These are phyloP conservation scores for Drosophila yooni DNA, from an alignment of 2,888 invertebrate species.

Conservation along the genomic window DNA sequence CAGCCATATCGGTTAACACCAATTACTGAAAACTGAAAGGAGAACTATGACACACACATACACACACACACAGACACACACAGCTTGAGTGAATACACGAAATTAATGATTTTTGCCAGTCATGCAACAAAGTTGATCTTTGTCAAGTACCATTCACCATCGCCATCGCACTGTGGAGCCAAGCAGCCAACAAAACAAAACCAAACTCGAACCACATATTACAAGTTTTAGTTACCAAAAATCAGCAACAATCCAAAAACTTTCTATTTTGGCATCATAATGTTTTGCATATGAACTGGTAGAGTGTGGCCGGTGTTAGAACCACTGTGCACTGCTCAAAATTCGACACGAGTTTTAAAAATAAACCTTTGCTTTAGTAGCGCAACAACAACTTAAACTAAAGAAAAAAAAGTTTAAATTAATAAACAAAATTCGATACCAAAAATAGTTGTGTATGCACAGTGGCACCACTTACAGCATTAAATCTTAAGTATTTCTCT, in stretches of 20 bases:
- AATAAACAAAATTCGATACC: constrained; percentile 14
- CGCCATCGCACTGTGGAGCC: constrained; percentile 37
- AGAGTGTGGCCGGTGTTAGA: background rate
- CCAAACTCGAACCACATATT: background rate
- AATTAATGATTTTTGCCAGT: constrained; percentile 24
- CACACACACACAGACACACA: constrained; percentile 1
- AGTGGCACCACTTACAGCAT: constrained; percentile 24
- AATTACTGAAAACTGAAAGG: constrained; percentile 38
- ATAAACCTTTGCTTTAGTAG: constrained; percentile 1
- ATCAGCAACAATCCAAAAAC: too few relatives aligned
- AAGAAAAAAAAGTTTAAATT: constrained; percentile 10
- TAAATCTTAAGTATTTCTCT: background rate
- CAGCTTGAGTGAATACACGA: constrained; percentile 26
- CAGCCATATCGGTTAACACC: constrained; percentile 17
- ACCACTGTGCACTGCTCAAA: constrained; percentile 18
- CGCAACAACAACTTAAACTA: background rate
- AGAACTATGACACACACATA: constrained; percentile 8
- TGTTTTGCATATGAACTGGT: background rate
- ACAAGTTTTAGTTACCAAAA: background rate
- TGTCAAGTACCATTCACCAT: background rate
- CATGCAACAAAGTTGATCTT: constrained; percentile 32
- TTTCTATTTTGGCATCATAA: background rate
- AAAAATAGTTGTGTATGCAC: constrained; percentile 21
- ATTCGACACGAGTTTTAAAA: constrained; percentile 2
- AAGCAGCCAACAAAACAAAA: background rate